A percentile compares a stretch with the other conserved stretches of the same genome.
Evolutionary conservation across 2,888 invertebrate species (phyloP).

Genomic region (Platypus cylindrus): DNA sequence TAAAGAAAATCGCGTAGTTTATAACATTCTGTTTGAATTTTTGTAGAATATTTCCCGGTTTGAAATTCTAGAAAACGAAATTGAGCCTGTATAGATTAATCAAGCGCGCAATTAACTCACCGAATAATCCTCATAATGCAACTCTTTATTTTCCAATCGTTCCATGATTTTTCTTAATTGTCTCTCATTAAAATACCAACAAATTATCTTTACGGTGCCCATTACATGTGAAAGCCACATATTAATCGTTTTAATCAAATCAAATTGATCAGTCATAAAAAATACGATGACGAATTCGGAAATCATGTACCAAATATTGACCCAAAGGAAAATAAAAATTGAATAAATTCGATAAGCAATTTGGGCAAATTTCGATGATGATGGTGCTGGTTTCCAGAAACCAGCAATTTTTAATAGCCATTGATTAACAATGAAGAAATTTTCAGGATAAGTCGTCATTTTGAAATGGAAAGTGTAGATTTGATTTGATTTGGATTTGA

Average conservation of each 20-base stretch:
- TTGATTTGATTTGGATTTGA: too few relatives aligned
- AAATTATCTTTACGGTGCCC: constrained; percentile 27
- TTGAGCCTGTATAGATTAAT: background rate
- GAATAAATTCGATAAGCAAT: constrained; percentile 22
- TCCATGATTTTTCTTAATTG: constrained; percentile 21
- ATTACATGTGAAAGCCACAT: constrained; percentile 27
- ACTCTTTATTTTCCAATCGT: constrained; percentile 20
- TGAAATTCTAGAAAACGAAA: constrained; percentile 18
- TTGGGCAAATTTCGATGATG: constrained; percentile 15
- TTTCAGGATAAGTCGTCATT: constrained; percentile 19
- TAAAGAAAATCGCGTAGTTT: constrained; percentile 24
- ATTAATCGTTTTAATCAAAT: constrained; percentile 29
- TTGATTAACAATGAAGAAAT: constrained; percentile 25
- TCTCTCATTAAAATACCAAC: constrained; percentile 23
- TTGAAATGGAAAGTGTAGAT: too few relatives aligned
- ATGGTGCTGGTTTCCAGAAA: constrained; percentile 25
- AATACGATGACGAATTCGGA: constrained; percentile 26
- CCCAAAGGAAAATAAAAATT: constrained; percentile 23
- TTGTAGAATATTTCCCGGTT: constrained; percentile 20
- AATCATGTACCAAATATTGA: constrained; percentile 25
- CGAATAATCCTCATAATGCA: constrained; percentile 20
- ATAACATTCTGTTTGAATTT: constrained; percentile 22
- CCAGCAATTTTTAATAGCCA: constrained; percentile 26
- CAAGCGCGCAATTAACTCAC: constrained; percentile 6
- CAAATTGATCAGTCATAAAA: constrained; percentile 22